phyloP scores from a whole-genome alignment of 2,888 invertebrate genomes.

The Maniola hyperantus region DNA sequence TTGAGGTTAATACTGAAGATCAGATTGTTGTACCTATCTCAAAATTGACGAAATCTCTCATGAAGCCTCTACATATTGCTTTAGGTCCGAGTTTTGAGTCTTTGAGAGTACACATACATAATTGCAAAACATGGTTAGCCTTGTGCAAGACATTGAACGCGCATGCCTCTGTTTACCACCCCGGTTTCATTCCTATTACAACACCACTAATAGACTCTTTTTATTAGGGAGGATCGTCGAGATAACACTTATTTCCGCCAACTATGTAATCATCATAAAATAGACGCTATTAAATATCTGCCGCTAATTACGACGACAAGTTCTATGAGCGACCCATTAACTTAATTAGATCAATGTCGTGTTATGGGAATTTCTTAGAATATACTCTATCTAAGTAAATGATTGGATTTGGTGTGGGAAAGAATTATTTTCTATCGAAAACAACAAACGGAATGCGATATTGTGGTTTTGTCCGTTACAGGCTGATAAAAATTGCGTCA shows the following conservation, averaged over 20 bases:
- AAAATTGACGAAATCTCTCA: no score
- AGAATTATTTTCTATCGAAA: background rate
- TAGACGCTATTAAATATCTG: conserved; percentile 22
- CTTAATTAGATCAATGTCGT: conserved; percentile 44
- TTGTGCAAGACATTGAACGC: conserved; percentile 56
- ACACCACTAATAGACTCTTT: conserved; percentile 72
- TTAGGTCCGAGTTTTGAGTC: no score
- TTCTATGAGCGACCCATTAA: conserved; percentile 39
- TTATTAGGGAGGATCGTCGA: conserved; percentile 64
- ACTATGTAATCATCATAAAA: conserved; percentile 68
- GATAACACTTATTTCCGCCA: conserved; percentile 51
- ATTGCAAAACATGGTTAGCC: conserved; percentile 4
- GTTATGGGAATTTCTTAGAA: conserved; percentile 38
- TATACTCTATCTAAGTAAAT: background rate
- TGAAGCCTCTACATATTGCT: no score
- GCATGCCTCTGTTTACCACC: conserved; percentile 66
- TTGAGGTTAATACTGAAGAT: no score
- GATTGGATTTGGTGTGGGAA: conserved; percentile 2
- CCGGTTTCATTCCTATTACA: conserved; percentile 66
- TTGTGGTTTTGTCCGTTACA: background rate
- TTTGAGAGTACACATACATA: no score
- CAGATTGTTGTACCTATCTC: no score
- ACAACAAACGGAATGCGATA: background rate
- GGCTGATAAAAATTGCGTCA: background rate
- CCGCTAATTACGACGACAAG: conserved; percentile 37